Conservation (phyloP, 2,888 invertebrate species). For the Subacronicta megacephala region DNA sequence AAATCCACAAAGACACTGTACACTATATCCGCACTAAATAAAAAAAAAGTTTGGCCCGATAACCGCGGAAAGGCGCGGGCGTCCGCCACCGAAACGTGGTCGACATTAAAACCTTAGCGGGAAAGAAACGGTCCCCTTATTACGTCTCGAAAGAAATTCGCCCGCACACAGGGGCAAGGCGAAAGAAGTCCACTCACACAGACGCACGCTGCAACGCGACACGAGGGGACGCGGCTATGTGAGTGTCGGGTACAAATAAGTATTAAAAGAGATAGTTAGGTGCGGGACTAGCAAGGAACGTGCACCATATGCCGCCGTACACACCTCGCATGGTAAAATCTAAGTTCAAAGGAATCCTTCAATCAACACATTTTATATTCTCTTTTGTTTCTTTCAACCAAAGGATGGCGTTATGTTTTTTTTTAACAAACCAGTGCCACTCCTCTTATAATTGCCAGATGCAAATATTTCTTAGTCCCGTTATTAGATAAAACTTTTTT, state of each 20-base stretch:
- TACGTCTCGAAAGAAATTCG: constrained; percentile 89
- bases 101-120: constrained; percentile 90
- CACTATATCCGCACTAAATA: constrained; percentile 70
- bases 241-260: constrained; percentile 83
- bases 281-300: constrained; percentile 77
- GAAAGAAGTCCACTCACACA: constrained; percentile 88
- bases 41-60: constrained; percentile 76
- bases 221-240: constrained; percentile 79
- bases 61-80: constrained; percentile 87
- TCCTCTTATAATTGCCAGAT: too few species aligned
- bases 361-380: constrained; percentile 13
- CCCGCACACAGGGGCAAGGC: constrained; percentile 83
- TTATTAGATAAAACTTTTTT: too few species aligned
- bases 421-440: neutral
- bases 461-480: too few species aligned
- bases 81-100: constrained; percentile 89
- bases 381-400: constrained; percentile 32
- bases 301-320: constrained; percentile 71
- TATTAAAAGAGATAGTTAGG: constrained; percentile 89
- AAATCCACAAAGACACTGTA: constrained; percentile 66
- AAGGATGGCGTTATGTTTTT: constrained; percentile 11
- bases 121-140: constrained; percentile 90
- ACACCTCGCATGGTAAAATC: constrained; percentile 59
- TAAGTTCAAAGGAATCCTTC: constrained; percentile 54
- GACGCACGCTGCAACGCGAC: constrained; percentile 70